phyloP scores from a whole-genome alignment of 2,797 vertebrate species.

The Manis javanica region DNA sequence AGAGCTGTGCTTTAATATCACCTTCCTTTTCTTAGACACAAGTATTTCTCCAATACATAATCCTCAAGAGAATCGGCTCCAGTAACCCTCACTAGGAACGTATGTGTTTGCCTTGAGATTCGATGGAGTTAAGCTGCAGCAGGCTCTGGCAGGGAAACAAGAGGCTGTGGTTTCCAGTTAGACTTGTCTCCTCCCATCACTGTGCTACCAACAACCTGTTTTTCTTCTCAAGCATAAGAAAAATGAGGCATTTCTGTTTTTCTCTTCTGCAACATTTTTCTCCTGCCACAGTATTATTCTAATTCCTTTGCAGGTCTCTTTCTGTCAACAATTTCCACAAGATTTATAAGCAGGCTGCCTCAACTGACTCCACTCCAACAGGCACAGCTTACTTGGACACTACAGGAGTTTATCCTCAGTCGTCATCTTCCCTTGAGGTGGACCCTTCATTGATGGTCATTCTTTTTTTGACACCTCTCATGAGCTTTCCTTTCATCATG shows the following conservation, averaged over 20 bases:
- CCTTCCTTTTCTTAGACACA: background rate
- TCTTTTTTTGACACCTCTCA: background rate
- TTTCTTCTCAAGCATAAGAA: conserved; percentile 31
- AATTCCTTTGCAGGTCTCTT: conserved; percentile 21
- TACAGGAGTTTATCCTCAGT: background rate
- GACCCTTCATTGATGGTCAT: background rate
- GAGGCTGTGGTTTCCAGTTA: background rate
- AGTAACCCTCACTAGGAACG: background rate
- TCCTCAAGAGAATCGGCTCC: background rate
- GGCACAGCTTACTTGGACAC: background rate
- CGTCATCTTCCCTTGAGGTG: background rate
- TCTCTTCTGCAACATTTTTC: conserved; percentile 52
- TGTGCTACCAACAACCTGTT: background rate
- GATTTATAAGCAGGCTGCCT: conserved; percentile 40
- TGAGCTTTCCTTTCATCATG: background rate
- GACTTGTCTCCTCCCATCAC: background rate
- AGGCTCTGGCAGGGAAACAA: background rate
- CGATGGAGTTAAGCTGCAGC: background rate
- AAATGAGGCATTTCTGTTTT: conserved; percentile 52
- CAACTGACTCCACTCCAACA: background rate
- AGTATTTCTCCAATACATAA: background rate
- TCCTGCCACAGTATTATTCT: conserved; percentile 30
- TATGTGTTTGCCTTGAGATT: background rate
- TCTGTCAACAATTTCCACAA: conserved; percentile 24
- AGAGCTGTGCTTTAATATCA: background rate